Conservation (phyloP, 2,113 vertebrate genomes). For the Rhagologus leucostigma region DNA sequence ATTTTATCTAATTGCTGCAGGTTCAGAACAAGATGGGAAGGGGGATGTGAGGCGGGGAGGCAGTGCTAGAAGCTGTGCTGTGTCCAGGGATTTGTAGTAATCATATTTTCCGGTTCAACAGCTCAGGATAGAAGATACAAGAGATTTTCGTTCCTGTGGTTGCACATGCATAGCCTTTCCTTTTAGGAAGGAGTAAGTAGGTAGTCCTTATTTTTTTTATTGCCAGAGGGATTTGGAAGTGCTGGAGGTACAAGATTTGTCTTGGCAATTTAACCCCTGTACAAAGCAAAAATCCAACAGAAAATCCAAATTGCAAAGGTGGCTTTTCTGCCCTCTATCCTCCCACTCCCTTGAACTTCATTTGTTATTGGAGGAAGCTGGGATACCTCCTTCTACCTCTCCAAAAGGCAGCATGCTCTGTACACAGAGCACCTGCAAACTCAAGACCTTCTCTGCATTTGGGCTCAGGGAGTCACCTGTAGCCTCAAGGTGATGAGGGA, state of each 20-base stretch:
- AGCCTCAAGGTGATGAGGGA: not conserved
- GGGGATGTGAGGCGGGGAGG: not conserved
- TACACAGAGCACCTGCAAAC: accelerated
- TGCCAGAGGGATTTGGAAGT: not conserved
- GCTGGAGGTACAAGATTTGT: not conserved
- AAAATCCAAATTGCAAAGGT: not conserved
- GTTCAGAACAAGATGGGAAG: not conserved
- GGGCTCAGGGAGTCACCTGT: too few relatives aligned
- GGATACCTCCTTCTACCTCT: not conserved
- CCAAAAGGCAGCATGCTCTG: not conserved
- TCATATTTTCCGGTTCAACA: not conserved
- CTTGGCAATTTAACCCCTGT: not conserved
- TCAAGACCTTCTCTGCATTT: not conserved
- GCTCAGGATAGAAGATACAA: not conserved
- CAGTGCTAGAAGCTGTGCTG: not conserved
- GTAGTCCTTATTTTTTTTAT: not conserved
- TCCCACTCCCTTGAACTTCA: not conserved
- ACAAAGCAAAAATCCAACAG: not conserved
- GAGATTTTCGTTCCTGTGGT: not conserved
- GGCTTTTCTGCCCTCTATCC: not conserved
- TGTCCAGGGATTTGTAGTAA: not conserved
- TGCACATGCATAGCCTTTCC: not conserved
- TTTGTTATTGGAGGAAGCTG: not conserved
- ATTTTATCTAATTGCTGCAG: not conserved
- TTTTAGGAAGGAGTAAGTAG: not conserved